Percentiles rank a stretch among this genome's conserved stretches.
phyloP scores from a whole-genome alignment of 35 echinoderm and acorn worm genomes.

The Ophioderma brevispina region DNA sequence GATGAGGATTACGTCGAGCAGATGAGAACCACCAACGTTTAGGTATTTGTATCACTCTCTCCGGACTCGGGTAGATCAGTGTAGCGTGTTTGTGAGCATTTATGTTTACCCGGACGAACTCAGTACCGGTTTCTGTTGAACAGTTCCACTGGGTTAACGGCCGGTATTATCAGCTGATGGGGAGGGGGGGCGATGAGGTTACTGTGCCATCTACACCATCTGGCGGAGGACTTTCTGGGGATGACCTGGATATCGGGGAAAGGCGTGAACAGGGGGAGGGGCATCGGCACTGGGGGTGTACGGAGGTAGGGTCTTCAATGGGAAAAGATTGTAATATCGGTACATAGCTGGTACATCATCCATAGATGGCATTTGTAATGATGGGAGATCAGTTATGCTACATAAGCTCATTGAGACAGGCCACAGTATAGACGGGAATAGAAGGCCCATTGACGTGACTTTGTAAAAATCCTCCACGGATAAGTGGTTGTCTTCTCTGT shows the following conservation, averaged over 20 bases:
- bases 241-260: neutral
- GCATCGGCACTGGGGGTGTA: slow-evolving; percentile 76
- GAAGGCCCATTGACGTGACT: slow-evolving; percentile 81
- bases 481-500: slow-evolving; percentile 46
- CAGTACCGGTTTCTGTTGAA: neutral
- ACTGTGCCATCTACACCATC: neutral
- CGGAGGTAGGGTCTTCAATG: slow-evolving; percentile 75
- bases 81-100: neutral
- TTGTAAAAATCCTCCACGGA: slow-evolving; percentile 83
- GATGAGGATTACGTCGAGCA: neutral
- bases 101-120: neutral
- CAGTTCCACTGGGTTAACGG: neutral
- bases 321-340: slow-evolving; percentile 34
- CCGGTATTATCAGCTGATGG: neutral
- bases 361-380: slow-evolving; percentile 75
- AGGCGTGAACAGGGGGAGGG: slow-evolving; percentile 11
- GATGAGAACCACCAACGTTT: neutral
- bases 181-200: neutral
- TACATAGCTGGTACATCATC: slow-evolving; percentile 75
- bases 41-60: neutral
- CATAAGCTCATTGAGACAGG: slow-evolving; percentile 78
- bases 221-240: neutral
- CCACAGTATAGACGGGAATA: slow-evolving; percentile 86
- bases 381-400: slow-evolving; percentile 87
- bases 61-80: neutral